These are phyloP conservation scores for Steinernema carpocapsae DNA, from an alignment of 2,888 invertebrate genomes.

Conservation along the genomic window DNA sequence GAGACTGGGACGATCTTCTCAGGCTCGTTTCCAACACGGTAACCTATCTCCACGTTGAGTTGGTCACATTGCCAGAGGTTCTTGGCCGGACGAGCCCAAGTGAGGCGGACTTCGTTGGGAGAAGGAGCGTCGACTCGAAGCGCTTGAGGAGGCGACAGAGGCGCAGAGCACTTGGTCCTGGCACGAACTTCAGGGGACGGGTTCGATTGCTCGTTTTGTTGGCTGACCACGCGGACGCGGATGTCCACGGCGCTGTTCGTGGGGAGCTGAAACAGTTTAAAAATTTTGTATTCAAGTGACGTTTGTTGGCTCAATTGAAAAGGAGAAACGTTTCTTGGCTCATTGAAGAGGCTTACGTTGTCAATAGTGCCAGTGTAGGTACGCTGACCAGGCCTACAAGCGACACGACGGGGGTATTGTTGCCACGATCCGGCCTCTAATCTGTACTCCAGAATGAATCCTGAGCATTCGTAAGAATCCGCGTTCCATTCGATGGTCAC, in stretches of 20 bases:
- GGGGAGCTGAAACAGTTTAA: conserved; percentile 48
- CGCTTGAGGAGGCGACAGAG: conserved; percentile 64
- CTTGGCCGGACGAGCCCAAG: conserved; percentile 65
- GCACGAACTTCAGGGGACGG: conserved; percentile 68
- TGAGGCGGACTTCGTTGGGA: conserved; percentile 64
- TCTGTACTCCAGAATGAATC: conserved; percentile 66
- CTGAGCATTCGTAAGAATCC: conserved; percentile 53
- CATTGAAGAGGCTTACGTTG: conserved; percentile 35
- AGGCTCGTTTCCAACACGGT: conserved; percentile 62
- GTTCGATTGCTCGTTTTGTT: conserved; percentile 60
- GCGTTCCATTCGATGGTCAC: conserved; percentile 68
- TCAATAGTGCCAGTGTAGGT: conserved; percentile 62
- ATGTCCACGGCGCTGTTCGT: conserved; percentile 68
- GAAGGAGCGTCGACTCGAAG: conserved; percentile 64
- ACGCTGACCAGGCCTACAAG: conserved; percentile 58
- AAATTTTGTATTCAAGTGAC: no score
- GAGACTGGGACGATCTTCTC: conserved; percentile 63
- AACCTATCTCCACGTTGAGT: conserved; percentile 67
- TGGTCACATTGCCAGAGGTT: conserved; percentile 69
- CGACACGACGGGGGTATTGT: conserved; percentile 58
- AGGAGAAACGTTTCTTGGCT: no score
- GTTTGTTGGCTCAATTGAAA: no score
- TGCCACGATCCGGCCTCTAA: conserved; percentile 66
- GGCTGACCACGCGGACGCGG: conserved; percentile 62
- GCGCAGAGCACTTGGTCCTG: conserved; percentile 67